Conservation (phyloP, 2,113 vertebrate species). For the Sapajus apella region DNA sequence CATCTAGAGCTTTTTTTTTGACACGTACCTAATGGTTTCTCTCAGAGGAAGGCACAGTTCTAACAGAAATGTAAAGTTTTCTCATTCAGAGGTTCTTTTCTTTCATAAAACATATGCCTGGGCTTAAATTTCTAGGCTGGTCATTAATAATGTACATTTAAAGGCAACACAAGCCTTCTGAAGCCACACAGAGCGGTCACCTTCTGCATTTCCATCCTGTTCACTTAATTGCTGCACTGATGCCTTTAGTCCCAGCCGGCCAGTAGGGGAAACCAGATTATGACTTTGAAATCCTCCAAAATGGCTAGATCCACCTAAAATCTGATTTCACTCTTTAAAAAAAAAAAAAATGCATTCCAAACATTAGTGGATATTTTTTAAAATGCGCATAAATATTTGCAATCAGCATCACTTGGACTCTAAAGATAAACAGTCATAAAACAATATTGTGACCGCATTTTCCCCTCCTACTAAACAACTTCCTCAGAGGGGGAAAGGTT, state of each 20-base stretch:
- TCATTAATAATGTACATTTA: neutral
- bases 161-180: slow-evolving; percentile 22
- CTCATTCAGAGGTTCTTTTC: neutral
- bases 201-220: neutral
- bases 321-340: slow-evolving; percentile 17
- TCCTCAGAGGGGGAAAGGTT: slow-evolving; percentile 84
- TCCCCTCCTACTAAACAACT: slow-evolving; percentile 80
- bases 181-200: neutral
- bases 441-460: slow-evolving; percentile 71
- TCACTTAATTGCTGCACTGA: neutral
- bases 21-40: neutral
- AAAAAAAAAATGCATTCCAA: slow-evolving; percentile 21
- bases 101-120: neutral
- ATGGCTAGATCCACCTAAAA: slow-evolving; percentile 5
- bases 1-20: neutral
- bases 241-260: neutral
- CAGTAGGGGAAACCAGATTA: neutral
- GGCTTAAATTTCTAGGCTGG: neutral
- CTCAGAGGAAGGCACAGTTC: neutral
- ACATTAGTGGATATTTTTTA: slow-evolving; percentile 49
- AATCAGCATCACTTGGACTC: slow-evolving; percentile 62
- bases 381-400: slow-evolving; percentile 67
- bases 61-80: neutral
- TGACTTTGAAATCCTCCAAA: slow-evolving; percentile 38
- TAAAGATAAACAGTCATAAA: slow-evolving; percentile 69